Evolutionary conservation across 2,797 vertebrate species (phyloP).

Genomic region (Pseudotriccus pelzelni): DNA sequence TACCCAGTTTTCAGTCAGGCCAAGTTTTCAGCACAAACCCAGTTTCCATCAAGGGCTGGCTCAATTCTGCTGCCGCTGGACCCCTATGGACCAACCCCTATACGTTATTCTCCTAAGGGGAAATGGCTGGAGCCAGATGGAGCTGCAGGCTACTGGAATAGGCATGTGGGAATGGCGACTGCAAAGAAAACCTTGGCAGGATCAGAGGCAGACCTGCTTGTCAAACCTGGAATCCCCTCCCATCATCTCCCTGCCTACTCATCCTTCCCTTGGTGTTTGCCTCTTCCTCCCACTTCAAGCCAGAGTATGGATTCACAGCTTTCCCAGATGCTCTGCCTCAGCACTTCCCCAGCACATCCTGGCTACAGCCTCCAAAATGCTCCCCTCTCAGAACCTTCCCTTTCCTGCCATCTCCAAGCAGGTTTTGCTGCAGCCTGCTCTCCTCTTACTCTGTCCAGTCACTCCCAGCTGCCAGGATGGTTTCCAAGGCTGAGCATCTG

Average conservation of each 20-base stretch:
- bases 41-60: background rate
- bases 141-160: background rate
- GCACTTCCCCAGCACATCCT: background rate
- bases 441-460: background rate
- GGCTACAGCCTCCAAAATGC: background rate
- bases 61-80: background rate
- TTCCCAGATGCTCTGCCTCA: conserved; percentile 31
- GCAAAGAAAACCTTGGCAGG: background rate
- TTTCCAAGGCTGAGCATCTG: background rate
- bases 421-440: background rate
- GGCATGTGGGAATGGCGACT: rapidly evolving
- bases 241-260: background rate
- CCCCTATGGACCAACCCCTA: background rate
- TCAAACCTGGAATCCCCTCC: background rate
- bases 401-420: background rate
- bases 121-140: background rate
- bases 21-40: background rate
- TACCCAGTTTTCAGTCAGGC: background rate
- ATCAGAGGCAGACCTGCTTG: background rate
- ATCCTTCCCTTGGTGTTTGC: background rate
- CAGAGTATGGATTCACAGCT: background rate
- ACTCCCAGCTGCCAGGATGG: background rate
- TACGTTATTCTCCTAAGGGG: background rate
- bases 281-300: background rate
- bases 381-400: background rate